Evolutionary conservation across 2,888 invertebrate genomes (phyloP).

Genomic region (Acronicta leporina): DNA sequence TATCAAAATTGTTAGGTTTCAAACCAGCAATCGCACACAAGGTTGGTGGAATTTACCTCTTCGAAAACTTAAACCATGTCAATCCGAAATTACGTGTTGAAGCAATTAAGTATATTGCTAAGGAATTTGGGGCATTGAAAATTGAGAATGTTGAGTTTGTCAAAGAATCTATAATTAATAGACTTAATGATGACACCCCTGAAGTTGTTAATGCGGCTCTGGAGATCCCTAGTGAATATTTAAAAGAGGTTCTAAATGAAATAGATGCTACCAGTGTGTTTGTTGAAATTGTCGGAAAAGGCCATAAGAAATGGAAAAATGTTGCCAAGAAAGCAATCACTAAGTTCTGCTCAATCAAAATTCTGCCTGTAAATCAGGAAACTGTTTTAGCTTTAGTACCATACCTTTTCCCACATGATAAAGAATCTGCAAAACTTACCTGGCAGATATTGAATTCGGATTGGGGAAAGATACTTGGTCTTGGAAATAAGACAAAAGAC

Average conservation of each 20-base stretch:
- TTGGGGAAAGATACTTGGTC: slow-evolving; percentile 76
- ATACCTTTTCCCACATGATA: slow-evolving; percentile 89
- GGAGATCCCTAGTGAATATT: slow-evolving; percentile 74
- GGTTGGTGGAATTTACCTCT: slow-evolving; percentile 87
- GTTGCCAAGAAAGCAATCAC: slow-evolving; percentile 78
- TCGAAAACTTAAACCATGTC: slow-evolving; percentile 93
- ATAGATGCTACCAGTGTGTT: slow-evolving; percentile 83
- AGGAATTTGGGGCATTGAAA: slow-evolving; percentile 84
- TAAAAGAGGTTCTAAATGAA: slow-evolving; percentile 81
- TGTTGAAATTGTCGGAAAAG: slow-evolving; percentile 84
- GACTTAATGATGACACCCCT: slow-evolving; percentile 91
- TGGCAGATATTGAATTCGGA: slow-evolving; percentile 75
- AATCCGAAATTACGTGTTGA: slow-evolving; percentile 90
- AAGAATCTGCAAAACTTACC: slow-evolving; percentile 68
- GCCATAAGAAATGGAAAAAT: slow-evolving; percentile 76
- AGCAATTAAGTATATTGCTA: slow-evolving; percentile 91
- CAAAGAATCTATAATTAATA: slow-evolving; percentile 90
- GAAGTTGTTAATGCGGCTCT: slow-evolving; percentile 90
- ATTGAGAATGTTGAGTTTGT: slow-evolving; percentile 89
- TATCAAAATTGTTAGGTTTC: slow-evolving; percentile 85
- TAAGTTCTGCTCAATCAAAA: slow-evolving; percentile 82
- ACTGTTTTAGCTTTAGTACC: slow-evolving; percentile 90
- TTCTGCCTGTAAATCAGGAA: slow-evolving; percentile 86
- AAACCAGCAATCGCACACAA: slow-evolving; percentile 88
- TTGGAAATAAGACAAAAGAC: slow-evolving; percentile 58